phyloP scores from a whole-genome alignment of 2,888 invertebrate genomes.

The Microplitis deprimator region DNA sequence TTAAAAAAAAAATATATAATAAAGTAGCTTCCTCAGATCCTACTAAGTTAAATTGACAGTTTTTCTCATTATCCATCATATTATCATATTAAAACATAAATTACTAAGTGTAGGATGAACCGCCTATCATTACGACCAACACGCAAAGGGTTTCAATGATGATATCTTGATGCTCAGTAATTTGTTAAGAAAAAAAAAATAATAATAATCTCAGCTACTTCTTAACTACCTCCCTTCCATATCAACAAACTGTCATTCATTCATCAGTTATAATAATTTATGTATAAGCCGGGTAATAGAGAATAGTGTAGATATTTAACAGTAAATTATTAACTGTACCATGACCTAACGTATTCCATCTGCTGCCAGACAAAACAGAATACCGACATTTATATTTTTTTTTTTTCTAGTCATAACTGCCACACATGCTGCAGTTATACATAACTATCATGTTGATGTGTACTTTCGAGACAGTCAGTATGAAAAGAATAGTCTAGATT shows the following conservation, averaged over 20 bases:
- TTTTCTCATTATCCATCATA: constrained; percentile 19
- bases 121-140: background rate
- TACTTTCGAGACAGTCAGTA: background rate
- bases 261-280: background rate
- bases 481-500: constrained; percentile 29
- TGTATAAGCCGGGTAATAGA: constrained; percentile 2
- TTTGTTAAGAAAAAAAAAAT: background rate
- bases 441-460: background rate
- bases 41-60: constrained; percentile 13
- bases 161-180: background rate
- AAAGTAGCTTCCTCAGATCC: background rate
- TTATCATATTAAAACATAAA: constrained; percentile 22
- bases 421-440: background rate
- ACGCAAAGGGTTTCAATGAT: constrained; percentile 8
- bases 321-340: constrained; percentile 65
- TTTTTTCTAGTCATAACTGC: background rate
- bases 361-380: constrained; percentile 49
- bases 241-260: background rate
- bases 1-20: background rate
- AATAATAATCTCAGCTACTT: background rate
- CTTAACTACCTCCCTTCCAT: background rate
- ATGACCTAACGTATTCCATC: constrained; percentile 62
- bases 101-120: constrained; percentile 9
- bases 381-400: constrained; percentile 22
- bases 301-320: constrained; percentile 54